These are phyloP conservation scores for Nemotelus nigrinus DNA, from an alignment of 2,888 invertebrate genomes.

Conservation along the genomic window DNA sequence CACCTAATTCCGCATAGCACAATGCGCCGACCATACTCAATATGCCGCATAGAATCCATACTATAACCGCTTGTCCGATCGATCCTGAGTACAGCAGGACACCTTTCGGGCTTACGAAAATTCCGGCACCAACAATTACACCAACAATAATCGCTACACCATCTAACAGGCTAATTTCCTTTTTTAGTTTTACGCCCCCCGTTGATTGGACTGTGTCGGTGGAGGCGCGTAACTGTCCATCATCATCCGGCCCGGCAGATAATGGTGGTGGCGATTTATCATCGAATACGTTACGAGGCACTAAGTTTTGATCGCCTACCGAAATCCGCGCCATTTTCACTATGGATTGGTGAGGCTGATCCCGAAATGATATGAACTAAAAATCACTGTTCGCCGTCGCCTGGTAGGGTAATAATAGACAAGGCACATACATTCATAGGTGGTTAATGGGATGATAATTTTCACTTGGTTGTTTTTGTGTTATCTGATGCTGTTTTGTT, in stretches of 20 bases:
- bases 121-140: slow-evolving; percentile 93
- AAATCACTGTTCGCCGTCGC: too few relatives aligned
- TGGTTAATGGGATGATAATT: too few relatives aligned
- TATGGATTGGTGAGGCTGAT: not conserved
- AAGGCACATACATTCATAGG: too few relatives aligned
- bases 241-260: slow-evolving; percentile 32
- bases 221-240: slow-evolving; percentile 1
- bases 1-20: slow-evolving; percentile 96
- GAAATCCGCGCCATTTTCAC: slow-evolving; percentile 62
- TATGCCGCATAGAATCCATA: slow-evolving; percentile 90
- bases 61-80: slow-evolving; percentile 85
- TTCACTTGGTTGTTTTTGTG: too few relatives aligned
- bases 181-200: slow-evolving; percentile 74
- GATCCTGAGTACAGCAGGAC: slow-evolving; percentile 87
- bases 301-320: slow-evolving; percentile 58
- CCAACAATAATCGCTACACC: slow-evolving; percentile 95
- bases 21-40: slow-evolving; percentile 92
- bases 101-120: slow-evolving; percentile 92
- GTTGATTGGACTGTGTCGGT: slow-evolving; percentile 23
- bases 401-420: too few relatives aligned
- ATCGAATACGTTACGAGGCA: slow-evolving; percentile 62
- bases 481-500: not conserved
- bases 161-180: slow-evolving; percentile 84
- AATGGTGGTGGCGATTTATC: slow-evolving; percentile 53
- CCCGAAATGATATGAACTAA: too few relatives aligned